A percentile compares a stretch with the other conserved stretches of the same genome.
Evolutionary conservation across 2,797 vertebrate genomes (phyloP).

Genomic region (Trachops cirrhosus): DNA sequence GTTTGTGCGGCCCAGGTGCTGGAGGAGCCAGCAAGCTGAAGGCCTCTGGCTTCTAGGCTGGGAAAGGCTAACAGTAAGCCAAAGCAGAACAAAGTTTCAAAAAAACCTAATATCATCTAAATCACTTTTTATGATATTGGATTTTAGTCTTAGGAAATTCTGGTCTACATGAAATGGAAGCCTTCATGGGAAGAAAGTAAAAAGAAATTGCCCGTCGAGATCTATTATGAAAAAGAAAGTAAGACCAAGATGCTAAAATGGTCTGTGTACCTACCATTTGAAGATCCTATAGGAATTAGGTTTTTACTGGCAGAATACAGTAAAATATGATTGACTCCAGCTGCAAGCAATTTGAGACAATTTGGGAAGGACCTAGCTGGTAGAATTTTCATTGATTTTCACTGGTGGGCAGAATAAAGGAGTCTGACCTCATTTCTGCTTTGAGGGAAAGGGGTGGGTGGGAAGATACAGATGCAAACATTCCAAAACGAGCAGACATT

Average conservation of each 20-base stretch:
- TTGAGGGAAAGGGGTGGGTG: background rate
- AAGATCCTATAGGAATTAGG: background rate
- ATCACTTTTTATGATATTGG: conserved; percentile 32
- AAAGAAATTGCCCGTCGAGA: conserved; percentile 7
- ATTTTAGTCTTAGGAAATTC: background rate
- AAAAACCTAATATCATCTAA: conserved; percentile 43
- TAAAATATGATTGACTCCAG: background rate
- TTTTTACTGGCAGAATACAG: background rate
- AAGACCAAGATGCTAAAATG: background rate
- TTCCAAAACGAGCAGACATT: background rate
- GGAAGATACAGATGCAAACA: background rate
- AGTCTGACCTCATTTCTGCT: background rate
- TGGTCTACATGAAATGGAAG: conserved; percentile 1
- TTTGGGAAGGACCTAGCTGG: background rate
- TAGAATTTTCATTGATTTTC: background rate
- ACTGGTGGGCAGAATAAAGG: background rate
- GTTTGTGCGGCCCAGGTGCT: background rate
- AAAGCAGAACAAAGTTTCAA: conserved; percentile 32
- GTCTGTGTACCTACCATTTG: background rate
- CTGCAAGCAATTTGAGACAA: background rate
- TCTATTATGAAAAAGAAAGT: conserved; percentile 24
- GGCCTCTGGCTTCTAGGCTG: background rate
- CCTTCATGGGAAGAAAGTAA: background rate
- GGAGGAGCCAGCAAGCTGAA: background rate
- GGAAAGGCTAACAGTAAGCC: background rate